Evolutionary conservation across 2,797 vertebrate species (phyloP).

Genomic region (Chelon labrosus): DNA sequence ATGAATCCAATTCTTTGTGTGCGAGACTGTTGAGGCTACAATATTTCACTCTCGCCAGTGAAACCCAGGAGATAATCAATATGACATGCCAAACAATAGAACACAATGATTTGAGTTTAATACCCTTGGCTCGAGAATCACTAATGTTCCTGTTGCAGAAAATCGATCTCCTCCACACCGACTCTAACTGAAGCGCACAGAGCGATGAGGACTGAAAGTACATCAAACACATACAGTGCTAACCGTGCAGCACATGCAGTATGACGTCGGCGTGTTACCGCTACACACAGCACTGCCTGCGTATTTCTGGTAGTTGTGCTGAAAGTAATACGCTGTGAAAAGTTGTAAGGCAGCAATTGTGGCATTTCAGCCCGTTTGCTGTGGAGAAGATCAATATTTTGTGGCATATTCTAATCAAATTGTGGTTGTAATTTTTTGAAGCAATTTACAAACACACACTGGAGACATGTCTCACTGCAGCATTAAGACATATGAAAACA

Average conservation of each 20-base stretch:
- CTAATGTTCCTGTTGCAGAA: slow-evolving; percentile 86
- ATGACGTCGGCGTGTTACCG: slow-evolving; percentile 1
- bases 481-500: background rate
- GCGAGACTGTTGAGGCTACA: slow-evolving; percentile 79
- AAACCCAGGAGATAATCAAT: slow-evolving; percentile 90
- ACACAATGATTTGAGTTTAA: slow-evolving; percentile 88
- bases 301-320: background rate
- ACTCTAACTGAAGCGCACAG: slow-evolving; percentile 64
- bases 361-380: background rate
- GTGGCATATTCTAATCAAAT: background rate
- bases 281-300: background rate
- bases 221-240: slow-evolving; percentile 60
- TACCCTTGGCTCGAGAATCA: slow-evolving; percentile 83
- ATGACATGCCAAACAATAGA: slow-evolving; percentile 83
- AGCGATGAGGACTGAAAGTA: slow-evolving; percentile 60
- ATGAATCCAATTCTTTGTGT: slow-evolving; percentile 72
- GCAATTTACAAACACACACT: background rate
- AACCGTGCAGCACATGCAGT: slow-evolving; percentile 8
- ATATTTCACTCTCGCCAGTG: slow-evolving; percentile 81
- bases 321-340: background rate
- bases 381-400: background rate
- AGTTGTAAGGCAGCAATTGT: background rate
- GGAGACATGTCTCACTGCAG: background rate
- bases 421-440: background rate
- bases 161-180: slow-evolving; percentile 81